Base-by-base conservation (phyloP, 2,797 vertebrate genomes). In the Pempheris klunzingeri region DNA sequence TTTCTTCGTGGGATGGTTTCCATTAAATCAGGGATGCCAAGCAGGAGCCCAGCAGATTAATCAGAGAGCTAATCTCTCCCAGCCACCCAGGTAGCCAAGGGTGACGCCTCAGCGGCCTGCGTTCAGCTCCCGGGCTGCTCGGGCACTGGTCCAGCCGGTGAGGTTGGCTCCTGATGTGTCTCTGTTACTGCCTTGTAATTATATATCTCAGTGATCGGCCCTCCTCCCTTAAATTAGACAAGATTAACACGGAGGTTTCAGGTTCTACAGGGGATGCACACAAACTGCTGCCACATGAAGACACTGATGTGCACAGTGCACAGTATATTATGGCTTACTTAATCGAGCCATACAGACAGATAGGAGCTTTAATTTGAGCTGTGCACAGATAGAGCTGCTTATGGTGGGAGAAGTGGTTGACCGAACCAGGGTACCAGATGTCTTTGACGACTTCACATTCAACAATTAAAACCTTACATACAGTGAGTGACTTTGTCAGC, bases 101-200 rank as follows among this genome's bases (percentile, higher is more conserved):
- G 61, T 74, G 52, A 39, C 6, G 43, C 62, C 60, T 59, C 65
- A 22, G 53, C 7, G 2, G 39, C 47, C 28, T 24, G 11, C 44
- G 1, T 46, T 34, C 10, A 36, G 66, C 20, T 32, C 20, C 18
- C 4, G 13, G 44, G 22, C 77, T 7, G 0, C 11, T 28, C 14
- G 55, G 71, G 75, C 74, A 46, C 44, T 6, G 0, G 14, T 77
- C 62, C 70, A 84, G 39, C 41, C 50, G 0, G 57, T 36, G 71
- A 69, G 64, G 76, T 75, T 15, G 39, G 28, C 36, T 24, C 28
- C 43, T 46, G 41, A 30, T 34, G 38, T 62, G 34, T 39, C 54
- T 50, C 49, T 12, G 24, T 39, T 74, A 9, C 50, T 68, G 77
- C 83, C 78, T 71, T 86, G 74, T 90, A 84, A 86, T 87, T 85